Evolutionary conservation across 2,888 invertebrate genomes (phyloP), one percentile per base, ranked within the genome.

Genomic region (Drosophila neonasuta): DNA sequence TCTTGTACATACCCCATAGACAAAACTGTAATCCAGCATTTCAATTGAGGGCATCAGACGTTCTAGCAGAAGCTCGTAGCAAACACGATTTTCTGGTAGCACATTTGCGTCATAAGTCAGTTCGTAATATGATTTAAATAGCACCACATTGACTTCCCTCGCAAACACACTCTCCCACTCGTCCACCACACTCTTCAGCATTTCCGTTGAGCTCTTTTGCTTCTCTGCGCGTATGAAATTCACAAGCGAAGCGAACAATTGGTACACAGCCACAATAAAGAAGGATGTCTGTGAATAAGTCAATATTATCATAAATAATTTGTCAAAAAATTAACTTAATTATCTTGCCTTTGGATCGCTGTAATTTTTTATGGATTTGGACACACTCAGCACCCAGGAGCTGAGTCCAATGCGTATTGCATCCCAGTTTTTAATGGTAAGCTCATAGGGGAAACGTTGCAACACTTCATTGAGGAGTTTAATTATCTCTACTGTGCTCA

Each of bases 161-260:
- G 93, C 92, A 91, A 97, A 96, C 58, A 97, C 92, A 89, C 95
- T 94, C 52, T 91, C 90, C 97, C 97, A 97, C 91, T 97, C 97
- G 56, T 92, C 92, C 29, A 85, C 79, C 70, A 90, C 60, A 69
- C 78, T 89, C 44, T 76, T 80, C 2, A 88, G 73, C 41, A 90
- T 68, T 68, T 87, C 76, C 0, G 90, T 90, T 2, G 91, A 91
- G 67, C 90, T 91, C 59, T 88, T 90, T 34, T 79, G 74, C 59
- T 88, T 90, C 66, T 90, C 90, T 1, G 63, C 63, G 2, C 45
- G 73, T 73, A 94, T 91, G 82, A 93, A 92, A 71, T 71, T 79
- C 29, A 90, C 91, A 51, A 93, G 88, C 52, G 91, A 89, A 39
- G 89, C 84, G 84, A 92, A 93, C 68, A 95, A 90, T 36, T 92